Base-by-base conservation (phyloP, 2,888 invertebrate genomes). In the Elegia similella region DNA sequence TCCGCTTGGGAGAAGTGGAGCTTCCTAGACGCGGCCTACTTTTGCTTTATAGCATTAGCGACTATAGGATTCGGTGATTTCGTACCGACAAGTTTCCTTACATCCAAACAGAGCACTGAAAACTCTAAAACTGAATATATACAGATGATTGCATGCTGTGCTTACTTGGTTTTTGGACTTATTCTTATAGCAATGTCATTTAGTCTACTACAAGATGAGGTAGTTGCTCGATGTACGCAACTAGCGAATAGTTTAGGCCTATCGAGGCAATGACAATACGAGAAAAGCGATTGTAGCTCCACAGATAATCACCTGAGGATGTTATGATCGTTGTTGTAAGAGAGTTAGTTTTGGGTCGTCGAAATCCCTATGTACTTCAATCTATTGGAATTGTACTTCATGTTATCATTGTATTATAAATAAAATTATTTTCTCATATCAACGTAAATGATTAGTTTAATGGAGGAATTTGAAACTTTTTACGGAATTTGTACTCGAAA, bases 141-240 rank as follows among this genome's bases (percentile, higher is more conserved):
- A 53, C 96, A 96, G 76, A 92, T 96, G 78, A 94, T 96, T 61
- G 95, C 95, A 50, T 96, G 96, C 75, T 96, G 96, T 84, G 93
- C 95, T 10, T 97, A 96, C 79, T 87, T 97, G 63, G 92, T 96
- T 62, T 91, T 96, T 61, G 97, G 97, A 30, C 92, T 97, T 12
- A 95, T 96, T 59, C 89, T 96, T 59, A 95, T 97, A 71, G 96
- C 96, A 8, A 96, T 96, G 95, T 95, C 96, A 57, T 96, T 97
- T 74, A 96, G 95, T 81, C 92, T 97, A 59, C 93, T 96, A 58
- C 96, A 97, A 78, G 96, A 96, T 67, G 96, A 96, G 76, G 93
- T 96, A 2, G 93, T 95, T 61, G 92, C 94, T 69, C 94, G 94
- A 75, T 95, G 95, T 86, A 93, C 94, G 69, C 94, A 95, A 65